phyloP scores from a whole-genome alignment of 2,797 vertebrate genomes.

The Chloroceryle amazona region DNA sequence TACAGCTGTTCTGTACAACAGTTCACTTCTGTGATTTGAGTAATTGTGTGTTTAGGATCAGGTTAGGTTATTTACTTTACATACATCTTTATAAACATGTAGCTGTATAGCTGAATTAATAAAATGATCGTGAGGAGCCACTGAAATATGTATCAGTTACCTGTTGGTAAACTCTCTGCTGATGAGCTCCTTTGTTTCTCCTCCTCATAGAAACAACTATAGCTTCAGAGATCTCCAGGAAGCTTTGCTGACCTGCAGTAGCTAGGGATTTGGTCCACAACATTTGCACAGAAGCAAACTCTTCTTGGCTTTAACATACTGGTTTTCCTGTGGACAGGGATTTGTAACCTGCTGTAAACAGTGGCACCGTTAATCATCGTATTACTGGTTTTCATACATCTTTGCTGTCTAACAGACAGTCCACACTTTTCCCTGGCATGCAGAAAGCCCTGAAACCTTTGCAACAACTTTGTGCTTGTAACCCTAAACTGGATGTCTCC shows the following conservation, averaged over 20 bases:
- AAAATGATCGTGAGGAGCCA: background rate
- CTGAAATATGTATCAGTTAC: background rate
- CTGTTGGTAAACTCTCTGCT: background rate
- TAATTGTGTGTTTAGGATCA: background rate
- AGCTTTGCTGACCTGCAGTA: background rate
- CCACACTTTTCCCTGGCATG: background rate
- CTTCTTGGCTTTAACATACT: background rate
- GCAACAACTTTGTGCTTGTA: background rate
- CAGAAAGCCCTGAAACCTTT: background rate
- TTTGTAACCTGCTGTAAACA: background rate
- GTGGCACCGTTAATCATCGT: background rate
- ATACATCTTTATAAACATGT: background rate
- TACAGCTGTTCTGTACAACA: background rate
- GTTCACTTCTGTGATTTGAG: background rate
- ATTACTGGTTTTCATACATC: background rate
- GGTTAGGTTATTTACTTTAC: background rate
- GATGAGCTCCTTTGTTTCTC: background rate
- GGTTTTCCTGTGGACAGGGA: background rate
- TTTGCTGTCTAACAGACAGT: background rate
- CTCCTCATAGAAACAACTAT: background rate
- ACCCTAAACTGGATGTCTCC: background rate
- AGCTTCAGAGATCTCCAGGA: background rate
- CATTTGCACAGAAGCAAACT: background rate
- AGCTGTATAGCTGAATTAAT: background rate
- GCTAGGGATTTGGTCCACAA: background rate